A percentile compares a stretch with the other conserved stretches of the same genome.
Evolutionary conservation across 1,140 invertebrate genomes (phyloP).

Genomic region (Cydia pomonella): DNA sequence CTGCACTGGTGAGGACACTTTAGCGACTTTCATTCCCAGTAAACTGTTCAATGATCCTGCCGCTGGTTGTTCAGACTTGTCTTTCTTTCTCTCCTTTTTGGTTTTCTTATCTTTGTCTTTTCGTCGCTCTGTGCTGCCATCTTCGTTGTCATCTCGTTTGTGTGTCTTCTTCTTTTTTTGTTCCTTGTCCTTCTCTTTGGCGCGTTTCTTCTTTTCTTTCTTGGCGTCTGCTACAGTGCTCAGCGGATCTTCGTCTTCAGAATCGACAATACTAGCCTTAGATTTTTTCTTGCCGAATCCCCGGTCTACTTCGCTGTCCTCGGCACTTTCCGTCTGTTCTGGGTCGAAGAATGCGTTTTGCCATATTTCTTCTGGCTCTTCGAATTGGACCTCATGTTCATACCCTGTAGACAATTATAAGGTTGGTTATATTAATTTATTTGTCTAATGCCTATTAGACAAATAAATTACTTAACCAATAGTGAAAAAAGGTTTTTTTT

Average conservation of each 20-base stretch:
- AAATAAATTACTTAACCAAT: neutral
- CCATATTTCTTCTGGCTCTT: constrained; percentile 63
- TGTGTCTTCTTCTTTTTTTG: constrained; percentile 10
- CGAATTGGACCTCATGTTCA: constrained; percentile 71
- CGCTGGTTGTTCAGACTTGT: constrained; percentile 28
- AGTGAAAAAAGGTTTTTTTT: too few relatives aligned
- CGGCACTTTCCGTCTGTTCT: constrained; percentile 46
- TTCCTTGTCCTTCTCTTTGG: constrained; percentile 14
- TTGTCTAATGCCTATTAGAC: too few relatives aligned
- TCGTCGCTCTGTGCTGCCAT: constrained; percentile 19
- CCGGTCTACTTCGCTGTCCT: constrained; percentile 36
- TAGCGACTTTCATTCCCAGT: constrained; percentile 61
- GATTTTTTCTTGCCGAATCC: constrained; percentile 51
- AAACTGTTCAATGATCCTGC: constrained; percentile 51
- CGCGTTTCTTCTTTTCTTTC: constrained; percentile 43
- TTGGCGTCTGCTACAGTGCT: constrained; percentile 49
- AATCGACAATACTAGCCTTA: constrained; percentile 36
- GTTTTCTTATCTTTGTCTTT: constrained; percentile 34
- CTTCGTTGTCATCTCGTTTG: constrained; percentile 15
- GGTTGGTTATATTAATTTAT: too few relatives aligned
- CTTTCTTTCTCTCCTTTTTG: constrained; percentile 34
- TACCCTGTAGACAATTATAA: constrained; percentile 59
- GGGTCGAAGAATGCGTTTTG: constrained; percentile 45
- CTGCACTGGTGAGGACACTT: constrained; percentile 16
- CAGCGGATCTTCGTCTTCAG: constrained; percentile 58